Base-by-base conservation (phyloP, 2,888 invertebrate species). In the Sminthurinus aureus region DNA sequence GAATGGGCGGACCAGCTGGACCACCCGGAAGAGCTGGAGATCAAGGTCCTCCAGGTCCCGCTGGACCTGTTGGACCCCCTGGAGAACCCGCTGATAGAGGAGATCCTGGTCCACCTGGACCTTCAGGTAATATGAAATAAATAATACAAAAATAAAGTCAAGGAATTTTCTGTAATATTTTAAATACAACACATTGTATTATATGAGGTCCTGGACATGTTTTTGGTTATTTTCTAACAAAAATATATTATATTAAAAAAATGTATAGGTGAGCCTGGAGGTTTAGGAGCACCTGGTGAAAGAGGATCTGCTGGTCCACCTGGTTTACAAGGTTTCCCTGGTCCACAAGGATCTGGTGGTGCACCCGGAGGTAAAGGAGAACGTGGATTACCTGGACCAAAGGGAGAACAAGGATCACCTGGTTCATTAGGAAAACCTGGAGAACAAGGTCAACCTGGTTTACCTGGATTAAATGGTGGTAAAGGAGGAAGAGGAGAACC, bases 11-110 rank as follows among this genome's bases (percentile, higher is more conserved):
- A 11, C 94, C 94, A 18, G 95, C 95, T 90, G 96, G 96, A 83
- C 93, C 94, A 38, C 91, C 93, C 89, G 96, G 94, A 80, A 92
- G 93, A 84, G 93, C 92, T 90, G 95, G 96, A 85, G 95, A 95
- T 89, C 93, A 95, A 89, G 96, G 96, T 0, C 93, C 92, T 0
- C 94, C 94, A 90, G 96, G 96, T n/a, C 92, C 93, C 20, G 90
- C 94, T 26, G 96, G 96, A 4, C 93, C 94, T 0, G 91, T 92
- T 0, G 96, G 96, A 0, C 94, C 94, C 0, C 94, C 95, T 0
- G 96, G 96, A 20, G 96, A 96, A 90, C 93, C 94, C 75, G 96
- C 94, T 0, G 95, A 95, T 90, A 91, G 95, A 89, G 95, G 96
- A 24, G 95, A 95, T 89, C 92, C 94, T 0, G 96, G 96, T 3